phyloP scores from a whole-genome alignment of 2,797 vertebrate species.

The Taenioides sp. region DNA sequence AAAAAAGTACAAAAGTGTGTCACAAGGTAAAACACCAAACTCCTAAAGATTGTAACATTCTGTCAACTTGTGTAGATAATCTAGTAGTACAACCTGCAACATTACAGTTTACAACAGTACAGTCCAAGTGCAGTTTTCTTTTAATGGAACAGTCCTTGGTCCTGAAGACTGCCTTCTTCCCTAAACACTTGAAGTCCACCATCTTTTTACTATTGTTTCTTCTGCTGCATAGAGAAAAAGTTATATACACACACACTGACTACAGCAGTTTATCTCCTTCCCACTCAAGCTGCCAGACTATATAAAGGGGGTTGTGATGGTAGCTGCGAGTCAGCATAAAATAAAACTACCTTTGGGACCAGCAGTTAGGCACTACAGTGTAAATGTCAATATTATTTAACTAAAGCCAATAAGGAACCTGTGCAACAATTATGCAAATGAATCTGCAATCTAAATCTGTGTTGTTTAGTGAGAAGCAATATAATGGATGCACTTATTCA shows the following conservation, averaged over 20 bases:
- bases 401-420: not conserved
- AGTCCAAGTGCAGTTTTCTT: not conserved
- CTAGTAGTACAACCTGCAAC: no score
- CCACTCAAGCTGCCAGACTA: conserved; percentile 6
- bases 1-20: not conserved
- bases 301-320: not conserved
- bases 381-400: not conserved
- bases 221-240: conserved; percentile 17
- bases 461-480: not conserved
- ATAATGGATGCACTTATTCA: not conserved
- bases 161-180: conserved; percentile 26
- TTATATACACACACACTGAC: conserved; percentile 2
- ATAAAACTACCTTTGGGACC: conserved; percentile 7
- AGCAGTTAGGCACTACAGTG: conserved; percentile 13
- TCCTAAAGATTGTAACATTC: no score
- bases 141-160: conserved; percentile 35
- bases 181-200: conserved; percentile 1
- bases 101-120: not conserved
- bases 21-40: not conserved
- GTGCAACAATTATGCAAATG: not conserved
- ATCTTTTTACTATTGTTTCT: conserved; percentile 7
- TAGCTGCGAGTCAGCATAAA: conserved; percentile 10
- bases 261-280: conserved; percentile 13
- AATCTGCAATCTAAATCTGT: not conserved
- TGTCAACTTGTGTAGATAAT: no score